These are phyloP conservation scores for Drosophila nr. fundita DNA, from an alignment of 2,888 invertebrate genomes.

Conservation along the genomic window DNA sequence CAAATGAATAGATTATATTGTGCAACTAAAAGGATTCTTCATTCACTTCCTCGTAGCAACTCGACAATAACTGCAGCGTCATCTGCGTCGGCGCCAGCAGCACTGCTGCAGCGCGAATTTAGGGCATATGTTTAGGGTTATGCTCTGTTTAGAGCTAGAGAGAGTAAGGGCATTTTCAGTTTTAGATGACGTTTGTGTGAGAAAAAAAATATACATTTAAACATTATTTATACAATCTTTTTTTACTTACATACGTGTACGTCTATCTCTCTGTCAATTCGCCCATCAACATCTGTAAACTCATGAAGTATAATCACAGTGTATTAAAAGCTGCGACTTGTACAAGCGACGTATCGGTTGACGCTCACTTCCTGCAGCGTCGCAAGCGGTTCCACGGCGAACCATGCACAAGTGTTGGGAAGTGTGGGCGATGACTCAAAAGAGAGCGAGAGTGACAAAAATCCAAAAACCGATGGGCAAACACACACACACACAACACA, in stretches of 20 bases:
- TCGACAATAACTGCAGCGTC: constrained; percentile 58
- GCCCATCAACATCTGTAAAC: background rate
- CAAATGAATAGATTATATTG: constrained; percentile 76
- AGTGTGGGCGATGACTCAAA: constrained; percentile 66
- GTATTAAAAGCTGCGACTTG: constrained; percentile 27
- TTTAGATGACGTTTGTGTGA: background rate
- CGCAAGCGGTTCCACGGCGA: constrained; percentile 39
- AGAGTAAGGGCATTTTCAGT: background rate
- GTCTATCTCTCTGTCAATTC: background rate
- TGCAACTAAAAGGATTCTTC: constrained; percentile 77
- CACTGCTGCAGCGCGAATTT: constrained; percentile 56
- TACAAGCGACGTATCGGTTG: constrained; percentile 3
- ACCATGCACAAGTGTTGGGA: constrained; percentile 21
- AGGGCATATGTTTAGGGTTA: constrained; percentile 54
- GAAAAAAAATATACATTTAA: background rate
- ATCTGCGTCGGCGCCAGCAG: constrained; percentile 51
- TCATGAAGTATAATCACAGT: constrained; percentile 10
- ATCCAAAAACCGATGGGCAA: constrained; percentile 36
- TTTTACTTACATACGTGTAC: background rate
- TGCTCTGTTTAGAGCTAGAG: background rate
- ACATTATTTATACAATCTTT: background rate
- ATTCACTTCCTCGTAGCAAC: constrained; percentile 59
- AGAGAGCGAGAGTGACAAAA: constrained; percentile 75
- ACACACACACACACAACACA: constrained; percentile 25
- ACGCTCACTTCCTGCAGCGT: constrained; percentile 42